Evolutionary conservation across 2,888 invertebrate species (phyloP).

Genomic region (Zaprionus bogoriensis): DNA sequence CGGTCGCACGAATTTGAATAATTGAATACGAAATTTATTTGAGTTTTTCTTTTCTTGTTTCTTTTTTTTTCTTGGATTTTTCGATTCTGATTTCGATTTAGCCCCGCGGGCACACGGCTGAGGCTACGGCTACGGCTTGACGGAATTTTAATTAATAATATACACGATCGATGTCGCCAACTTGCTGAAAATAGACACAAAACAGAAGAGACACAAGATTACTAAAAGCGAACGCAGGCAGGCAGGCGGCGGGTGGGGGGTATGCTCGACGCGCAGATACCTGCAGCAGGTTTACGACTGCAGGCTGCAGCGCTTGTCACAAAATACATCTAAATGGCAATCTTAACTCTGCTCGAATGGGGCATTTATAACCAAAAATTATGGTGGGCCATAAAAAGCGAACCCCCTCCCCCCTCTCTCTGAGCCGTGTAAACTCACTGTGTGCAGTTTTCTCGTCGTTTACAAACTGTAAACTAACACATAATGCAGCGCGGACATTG

Average conservation of each 20-base stretch:
- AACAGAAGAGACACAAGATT: conserved; percentile 45
- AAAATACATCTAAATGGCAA: neutral
- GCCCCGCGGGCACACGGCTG: conserved; percentile 14
- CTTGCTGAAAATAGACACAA: conserved; percentile 68
- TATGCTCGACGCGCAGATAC: conserved; percentile 6
- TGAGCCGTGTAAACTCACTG: neutral
- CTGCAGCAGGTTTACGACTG: neutral
- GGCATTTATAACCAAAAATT: too few relatives aligned
- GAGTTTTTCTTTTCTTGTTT: conserved; percentile 21
- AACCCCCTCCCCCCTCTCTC: neutral
- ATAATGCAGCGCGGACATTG: neutral
- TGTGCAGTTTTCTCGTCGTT: neutral
- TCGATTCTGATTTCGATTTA: conserved; percentile 18
- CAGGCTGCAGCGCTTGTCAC: neutral
- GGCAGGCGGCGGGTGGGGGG: too few relatives aligned
- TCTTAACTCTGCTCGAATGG: neutral
- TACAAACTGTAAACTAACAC: neutral
- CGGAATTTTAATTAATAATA: conserved; percentile 75
- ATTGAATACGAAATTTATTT: conserved; percentile 50
- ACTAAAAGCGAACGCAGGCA: conserved; percentile 24
- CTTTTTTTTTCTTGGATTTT: conserved; percentile 49
- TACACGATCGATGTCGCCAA: conserved; percentile 65
- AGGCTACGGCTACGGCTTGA: conserved; percentile 40
- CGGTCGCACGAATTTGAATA: conserved; percentile 70
- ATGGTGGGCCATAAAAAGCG: neutral